A percentile compares a stretch with the other conserved stretches of the same genome.
phyloP scores from a whole-genome alignment of 2,113 vertebrate genomes.

The Rousettus leschenaultii region DNA sequence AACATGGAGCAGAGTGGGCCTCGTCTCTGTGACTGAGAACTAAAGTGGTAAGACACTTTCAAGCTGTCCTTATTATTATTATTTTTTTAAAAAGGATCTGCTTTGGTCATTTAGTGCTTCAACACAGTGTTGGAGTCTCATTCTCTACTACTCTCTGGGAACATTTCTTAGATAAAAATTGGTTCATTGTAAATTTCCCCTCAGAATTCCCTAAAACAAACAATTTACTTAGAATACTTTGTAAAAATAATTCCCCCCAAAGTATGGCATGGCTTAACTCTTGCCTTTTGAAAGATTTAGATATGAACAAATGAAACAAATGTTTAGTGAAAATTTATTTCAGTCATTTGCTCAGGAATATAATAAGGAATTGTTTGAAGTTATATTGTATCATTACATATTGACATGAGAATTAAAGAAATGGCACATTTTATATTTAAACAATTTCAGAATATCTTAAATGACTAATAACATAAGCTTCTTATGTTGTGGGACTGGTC shows the following conservation, averaged over 20 bases:
- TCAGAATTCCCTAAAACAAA: background rate
- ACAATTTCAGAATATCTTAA: background rate
- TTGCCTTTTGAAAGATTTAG: background rate
- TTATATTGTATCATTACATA: background rate
- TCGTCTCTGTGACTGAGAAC: background rate
- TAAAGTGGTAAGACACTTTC: too few relatives aligned
- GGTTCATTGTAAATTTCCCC: background rate
- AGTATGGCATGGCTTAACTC: background rate
- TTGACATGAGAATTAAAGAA: background rate
- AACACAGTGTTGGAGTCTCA: background rate
- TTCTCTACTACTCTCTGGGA: background rate
- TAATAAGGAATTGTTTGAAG: background rate
- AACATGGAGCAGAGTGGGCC: background rate
- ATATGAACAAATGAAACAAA: background rate
- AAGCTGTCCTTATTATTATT: background rate
- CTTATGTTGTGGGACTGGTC: background rate
- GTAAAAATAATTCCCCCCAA: background rate
- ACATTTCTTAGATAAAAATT: background rate
- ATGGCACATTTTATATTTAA: background rate
- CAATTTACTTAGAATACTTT: conserved; percentile 3
- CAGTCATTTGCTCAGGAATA: background rate
- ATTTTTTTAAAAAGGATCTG: too few relatives aligned
- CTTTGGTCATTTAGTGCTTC: background rate
- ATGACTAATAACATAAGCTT: background rate
- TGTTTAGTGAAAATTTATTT: background rate